Conservation (phyloP, 2,888 invertebrate species). For the Mimumesa dahlbomi region DNA sequence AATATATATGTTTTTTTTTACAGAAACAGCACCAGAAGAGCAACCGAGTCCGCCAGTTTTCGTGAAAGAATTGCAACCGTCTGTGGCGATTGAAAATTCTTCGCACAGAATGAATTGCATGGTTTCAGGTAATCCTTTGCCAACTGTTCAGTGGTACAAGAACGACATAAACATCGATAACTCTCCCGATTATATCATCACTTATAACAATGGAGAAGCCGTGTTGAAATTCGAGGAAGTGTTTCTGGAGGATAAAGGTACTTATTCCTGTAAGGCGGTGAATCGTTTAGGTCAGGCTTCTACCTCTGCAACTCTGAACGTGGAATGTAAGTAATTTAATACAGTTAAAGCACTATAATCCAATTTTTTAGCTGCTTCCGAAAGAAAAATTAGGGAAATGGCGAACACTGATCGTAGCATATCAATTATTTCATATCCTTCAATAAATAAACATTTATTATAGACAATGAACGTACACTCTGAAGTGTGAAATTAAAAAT, state of each 20-base stretch:
- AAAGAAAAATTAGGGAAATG: background rate
- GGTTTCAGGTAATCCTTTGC: conserved; percentile 88
- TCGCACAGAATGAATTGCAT: conserved; percentile 86
- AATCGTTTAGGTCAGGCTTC: conserved; percentile 86
- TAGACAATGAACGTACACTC: too few species aligned
- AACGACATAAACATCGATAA: conserved; percentile 87
- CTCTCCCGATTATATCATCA: conserved; percentile 87
- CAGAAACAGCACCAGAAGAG: conserved; percentile 84
- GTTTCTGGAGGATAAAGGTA: conserved; percentile 85
- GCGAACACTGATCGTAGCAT: background rate
- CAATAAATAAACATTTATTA: too few species aligned
- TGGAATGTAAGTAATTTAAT: conserved; percentile 80
- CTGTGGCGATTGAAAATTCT: conserved; percentile 85
- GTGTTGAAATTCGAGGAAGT: conserved; percentile 87
- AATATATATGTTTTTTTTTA: background rate
- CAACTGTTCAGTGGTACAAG: conserved; percentile 90
- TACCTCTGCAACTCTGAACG: conserved; percentile 84
- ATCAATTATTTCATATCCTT: background rate
- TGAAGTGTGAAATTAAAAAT: too few species aligned
- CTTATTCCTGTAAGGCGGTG: conserved; percentile 86
- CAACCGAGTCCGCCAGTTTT: conserved; percentile 86
- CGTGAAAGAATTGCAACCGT: conserved; percentile 84
- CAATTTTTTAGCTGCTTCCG: background rate
- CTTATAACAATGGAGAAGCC: conserved; percentile 91
- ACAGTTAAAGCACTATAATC: background rate